phyloP scores from a whole-genome alignment of 2,797 vertebrate genomes.

The Falco concolor region DNA sequence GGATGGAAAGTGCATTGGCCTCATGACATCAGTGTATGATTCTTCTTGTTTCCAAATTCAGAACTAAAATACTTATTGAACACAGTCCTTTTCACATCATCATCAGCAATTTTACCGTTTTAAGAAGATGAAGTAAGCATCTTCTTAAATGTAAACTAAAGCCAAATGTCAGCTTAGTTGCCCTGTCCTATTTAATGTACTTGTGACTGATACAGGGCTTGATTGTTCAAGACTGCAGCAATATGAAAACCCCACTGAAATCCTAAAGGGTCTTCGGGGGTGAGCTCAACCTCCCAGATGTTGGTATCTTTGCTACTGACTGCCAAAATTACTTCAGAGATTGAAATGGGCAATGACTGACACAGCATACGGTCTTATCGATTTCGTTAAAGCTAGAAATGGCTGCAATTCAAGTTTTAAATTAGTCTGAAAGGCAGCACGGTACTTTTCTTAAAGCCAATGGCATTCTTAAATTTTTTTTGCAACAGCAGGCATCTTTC shows the following conservation, averaged over 20 bases:
- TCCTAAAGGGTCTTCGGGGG: background rate
- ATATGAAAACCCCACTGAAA: background rate
- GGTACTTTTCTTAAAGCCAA: background rate
- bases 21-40: background rate
- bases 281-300: background rate
- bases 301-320: background rate
- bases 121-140: background rate
- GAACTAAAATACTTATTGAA: conserved; percentile 43
- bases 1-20: background rate
- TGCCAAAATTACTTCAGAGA: background rate
- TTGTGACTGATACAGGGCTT: background rate
- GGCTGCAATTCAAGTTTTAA: conserved; percentile 38
- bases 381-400: conserved; percentile 41
- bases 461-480: conserved; percentile 7
- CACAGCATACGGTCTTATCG: background rate
- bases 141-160: background rate
- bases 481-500: background rate
- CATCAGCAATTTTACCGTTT: background rate
- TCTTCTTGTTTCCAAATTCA: conserved; percentile 18
- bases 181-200: background rate
- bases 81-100: background rate
- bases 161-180: background rate
- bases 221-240: background rate
- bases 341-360: background rate
- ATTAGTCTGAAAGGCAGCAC: background rate